These are phyloP conservation scores for Lytechinus variegatus DNA, from an alignment of 35 echinoderm and acorn worm species.

Conservation along the genomic window DNA sequence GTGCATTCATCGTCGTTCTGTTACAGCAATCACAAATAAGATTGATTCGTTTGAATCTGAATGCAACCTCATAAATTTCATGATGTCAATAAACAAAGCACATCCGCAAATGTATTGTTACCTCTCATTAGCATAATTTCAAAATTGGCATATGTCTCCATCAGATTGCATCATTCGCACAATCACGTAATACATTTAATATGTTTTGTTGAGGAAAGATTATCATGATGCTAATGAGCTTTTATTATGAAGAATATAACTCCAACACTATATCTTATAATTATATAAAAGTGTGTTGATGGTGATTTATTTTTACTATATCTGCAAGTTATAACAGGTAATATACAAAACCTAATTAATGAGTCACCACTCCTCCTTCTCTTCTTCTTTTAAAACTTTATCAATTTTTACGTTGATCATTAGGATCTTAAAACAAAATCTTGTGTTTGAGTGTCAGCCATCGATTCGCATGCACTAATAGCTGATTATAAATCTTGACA, in stretches of 20 bases:
- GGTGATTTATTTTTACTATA: no score
- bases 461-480: no score
- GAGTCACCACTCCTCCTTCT: no score
- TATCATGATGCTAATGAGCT: background rate
- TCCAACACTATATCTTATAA: background rate
- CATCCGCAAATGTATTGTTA: background rate
- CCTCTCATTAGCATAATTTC: background rate
- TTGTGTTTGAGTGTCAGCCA: no score
- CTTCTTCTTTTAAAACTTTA: no score
- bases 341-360: no score
- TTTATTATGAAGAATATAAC: background rate
- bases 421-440: no score
- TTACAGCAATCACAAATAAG: background rate
- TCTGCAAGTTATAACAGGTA: no score
- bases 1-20: background rate
- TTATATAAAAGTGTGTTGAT: no score
- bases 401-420: no score
- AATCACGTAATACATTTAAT: background rate
- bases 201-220: background rate
- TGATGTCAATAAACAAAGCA: background rate
- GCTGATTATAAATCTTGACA: no score
- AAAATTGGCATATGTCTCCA: background rate
- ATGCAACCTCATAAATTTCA: background rate
- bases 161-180: background rate
- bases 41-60: background rate